A percentile compares a stretch with the other conserved stretches of the same genome.
Conservation (phyloP, 1,140 invertebrate species). For the Solenopsis invicta region DNA sequence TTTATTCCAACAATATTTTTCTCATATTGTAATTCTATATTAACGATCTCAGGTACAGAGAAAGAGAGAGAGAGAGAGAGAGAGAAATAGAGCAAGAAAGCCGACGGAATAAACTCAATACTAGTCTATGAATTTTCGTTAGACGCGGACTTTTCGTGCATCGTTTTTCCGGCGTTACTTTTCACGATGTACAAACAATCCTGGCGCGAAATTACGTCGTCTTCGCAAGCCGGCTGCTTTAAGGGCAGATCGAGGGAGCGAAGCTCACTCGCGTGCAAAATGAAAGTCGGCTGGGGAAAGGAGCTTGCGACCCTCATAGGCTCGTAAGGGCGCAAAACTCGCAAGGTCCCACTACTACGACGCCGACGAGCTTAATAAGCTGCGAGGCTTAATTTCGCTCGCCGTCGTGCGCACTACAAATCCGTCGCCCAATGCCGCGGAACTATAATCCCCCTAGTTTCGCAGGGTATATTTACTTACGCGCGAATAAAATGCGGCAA, state of each 20-base stretch:
- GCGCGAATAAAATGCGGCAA: neutral
- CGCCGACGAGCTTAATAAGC: constrained; percentile 73
- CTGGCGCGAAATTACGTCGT: constrained; percentile 77
- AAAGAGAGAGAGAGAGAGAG: too few relatives aligned
- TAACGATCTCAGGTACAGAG: neutral
- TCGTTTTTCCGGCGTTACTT: constrained; percentile 58
- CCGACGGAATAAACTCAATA: neutral
- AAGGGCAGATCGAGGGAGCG: constrained; percentile 54
- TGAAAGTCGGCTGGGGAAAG: constrained; percentile 73
- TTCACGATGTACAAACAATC: constrained; percentile 75
- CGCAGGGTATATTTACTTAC: constrained; percentile 7
- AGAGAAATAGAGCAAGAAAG: neutral
- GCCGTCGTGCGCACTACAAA: constrained; percentile 21
- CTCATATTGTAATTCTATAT: neutral
- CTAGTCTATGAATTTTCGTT: neutral
- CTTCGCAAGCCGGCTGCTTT: constrained; percentile 47
- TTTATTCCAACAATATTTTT: neutral
- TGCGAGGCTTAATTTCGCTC: constrained; percentile 74
- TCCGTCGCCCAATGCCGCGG: constrained; percentile 10
- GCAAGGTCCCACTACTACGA: neutral
- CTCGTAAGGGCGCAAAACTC: neutral
- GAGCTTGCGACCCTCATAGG: constrained; percentile 26
- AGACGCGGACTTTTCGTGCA: neutral
- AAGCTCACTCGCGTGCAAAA: constrained; percentile 78
- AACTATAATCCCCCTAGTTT: constrained; percentile 49